Evolutionary conservation across 2,888 invertebrate genomes (phyloP), one percentile per base, ranked within the genome.

Genomic region (Chrysolina oricalcia): DNA sequence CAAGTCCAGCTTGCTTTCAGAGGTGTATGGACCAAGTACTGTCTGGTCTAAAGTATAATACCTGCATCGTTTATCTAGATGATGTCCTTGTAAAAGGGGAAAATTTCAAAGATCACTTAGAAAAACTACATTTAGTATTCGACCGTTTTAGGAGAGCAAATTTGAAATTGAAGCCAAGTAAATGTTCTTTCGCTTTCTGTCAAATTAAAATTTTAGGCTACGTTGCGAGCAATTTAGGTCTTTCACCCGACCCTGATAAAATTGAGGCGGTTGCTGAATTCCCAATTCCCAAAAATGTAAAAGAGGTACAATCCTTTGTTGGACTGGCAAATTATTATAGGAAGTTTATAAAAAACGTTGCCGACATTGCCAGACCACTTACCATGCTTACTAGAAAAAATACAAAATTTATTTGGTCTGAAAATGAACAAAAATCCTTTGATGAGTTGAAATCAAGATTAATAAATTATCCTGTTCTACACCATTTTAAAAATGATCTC

Each of bases 231-330:
- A 35, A 35, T n/a, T 17, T 40, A 5, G 40, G 63, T n/a, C 3
- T 63, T 35, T 63, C 40, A 35, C 63, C 63, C 35, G 17, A 63
- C 63, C 63, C 63, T 13, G 63, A 63, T 10, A 40, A 63, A 63
- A n/a, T 63, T 27, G n/a, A 13, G 5, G 63, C 63, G 27, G 27
- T 40, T 40, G n/a, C 5, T 17, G 27, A 63, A 13, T 63, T 63
- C 15, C 23, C 50, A 70, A 43, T 46, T 3, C 43, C 46, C n/a
- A 19, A 70, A 70, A 56, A 4, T 27, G 2, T 70, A 15, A 40
- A 70, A 62, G 17, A 59, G 5, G 27, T 67, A 50, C 67, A 70
- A 15, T 64, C 43, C 19, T 64, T 43, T 19, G 11, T 64, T 15
- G 43, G 64, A 17, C 17, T 64, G 17, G 40, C 17, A 5, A 64